Evolutionary conservation across 2,113 vertebrate genomes (phyloP).

Genomic region (Muscicapa adusta): DNA sequence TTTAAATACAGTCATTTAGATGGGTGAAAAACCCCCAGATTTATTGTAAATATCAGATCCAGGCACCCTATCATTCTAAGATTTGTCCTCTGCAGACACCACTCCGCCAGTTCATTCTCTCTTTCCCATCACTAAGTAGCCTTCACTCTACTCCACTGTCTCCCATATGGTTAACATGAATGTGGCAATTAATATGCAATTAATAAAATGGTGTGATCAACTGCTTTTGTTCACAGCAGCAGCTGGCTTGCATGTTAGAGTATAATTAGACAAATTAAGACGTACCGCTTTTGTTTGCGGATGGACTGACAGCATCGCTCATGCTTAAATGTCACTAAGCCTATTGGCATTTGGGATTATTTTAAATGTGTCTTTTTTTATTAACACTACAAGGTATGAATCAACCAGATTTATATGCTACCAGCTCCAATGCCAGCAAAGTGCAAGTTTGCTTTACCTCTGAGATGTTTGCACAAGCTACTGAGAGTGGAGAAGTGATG

Average conservation of each 20-base stretch:
- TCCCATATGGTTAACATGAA: conserved; percentile 62
- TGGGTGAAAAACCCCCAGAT: not conserved
- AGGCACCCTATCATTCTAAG: not conserved
- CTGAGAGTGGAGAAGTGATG: not conserved
- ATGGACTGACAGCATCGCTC: conserved; percentile 29
- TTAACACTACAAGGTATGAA: not conserved
- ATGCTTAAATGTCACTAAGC: conserved; percentile 37
- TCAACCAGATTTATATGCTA: not conserved
- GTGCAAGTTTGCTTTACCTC: not conserved
- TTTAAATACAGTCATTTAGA: not conserved
- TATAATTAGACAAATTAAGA: conserved; percentile 65
- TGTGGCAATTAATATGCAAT: conserved; percentile 64
- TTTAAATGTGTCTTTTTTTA: not conserved
- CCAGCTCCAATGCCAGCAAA: not conserved
- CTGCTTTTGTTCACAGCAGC: conserved; percentile 65
- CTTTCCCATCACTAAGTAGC: not conserved
- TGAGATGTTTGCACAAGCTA: not conserved
- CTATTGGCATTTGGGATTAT: conserved; percentile 25
- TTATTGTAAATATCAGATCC: not conserved
- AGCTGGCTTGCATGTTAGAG: conserved; percentile 62
- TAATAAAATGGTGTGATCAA: conserved; percentile 63
- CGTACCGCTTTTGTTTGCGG: not conserved
- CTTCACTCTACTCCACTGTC: conserved; percentile 8
- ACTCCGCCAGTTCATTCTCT: not conserved
- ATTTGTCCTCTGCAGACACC: not conserved